Percentiles rank a stretch among this genome's conserved stretches.
Evolutionary conservation across 2,888 invertebrate genomes (phyloP).

Genomic region (Lumbricus terrestris): DNA sequence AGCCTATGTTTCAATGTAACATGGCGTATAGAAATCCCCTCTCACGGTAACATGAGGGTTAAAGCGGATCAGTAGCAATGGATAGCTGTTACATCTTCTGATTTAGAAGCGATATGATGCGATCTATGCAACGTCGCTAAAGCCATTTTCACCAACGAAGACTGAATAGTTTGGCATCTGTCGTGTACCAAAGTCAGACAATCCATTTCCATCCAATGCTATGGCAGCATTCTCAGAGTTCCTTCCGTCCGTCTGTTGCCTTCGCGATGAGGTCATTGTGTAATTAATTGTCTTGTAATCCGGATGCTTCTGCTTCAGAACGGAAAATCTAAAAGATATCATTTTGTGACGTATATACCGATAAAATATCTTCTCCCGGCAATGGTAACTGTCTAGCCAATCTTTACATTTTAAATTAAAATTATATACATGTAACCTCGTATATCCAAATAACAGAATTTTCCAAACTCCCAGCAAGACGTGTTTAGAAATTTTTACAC

Average conservation of each 20-base stretch:
- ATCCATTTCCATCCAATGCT: background rate
- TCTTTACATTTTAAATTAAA: too few relatives aligned
- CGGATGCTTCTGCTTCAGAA: background rate
- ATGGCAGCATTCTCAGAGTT: background rate
- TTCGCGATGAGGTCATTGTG: background rate
- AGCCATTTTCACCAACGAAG: slow-evolving; percentile 3
- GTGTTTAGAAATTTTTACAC: background rate
- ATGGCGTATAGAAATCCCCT: background rate
- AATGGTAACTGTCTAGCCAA: too few relatives aligned
- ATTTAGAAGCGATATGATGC: background rate
- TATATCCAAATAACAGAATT: background rate
- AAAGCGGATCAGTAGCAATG: background rate
- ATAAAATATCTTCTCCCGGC: background rate
- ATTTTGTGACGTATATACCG: too few relatives aligned
- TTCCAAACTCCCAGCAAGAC: background rate
- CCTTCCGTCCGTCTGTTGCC: background rate
- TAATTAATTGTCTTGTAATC: background rate
- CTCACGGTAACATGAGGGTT: background rate
- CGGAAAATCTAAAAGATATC: background rate
- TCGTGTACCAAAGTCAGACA: background rate
- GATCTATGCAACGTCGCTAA: background rate
- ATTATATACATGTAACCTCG: background rate
- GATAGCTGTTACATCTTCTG: background rate
- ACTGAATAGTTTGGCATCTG: background rate
- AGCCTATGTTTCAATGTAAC: background rate